Evolutionary conservation across 2,888 invertebrate species (phyloP), one percentile per base, ranked within the genome.

Genomic region (Lymantria dispar): DNA sequence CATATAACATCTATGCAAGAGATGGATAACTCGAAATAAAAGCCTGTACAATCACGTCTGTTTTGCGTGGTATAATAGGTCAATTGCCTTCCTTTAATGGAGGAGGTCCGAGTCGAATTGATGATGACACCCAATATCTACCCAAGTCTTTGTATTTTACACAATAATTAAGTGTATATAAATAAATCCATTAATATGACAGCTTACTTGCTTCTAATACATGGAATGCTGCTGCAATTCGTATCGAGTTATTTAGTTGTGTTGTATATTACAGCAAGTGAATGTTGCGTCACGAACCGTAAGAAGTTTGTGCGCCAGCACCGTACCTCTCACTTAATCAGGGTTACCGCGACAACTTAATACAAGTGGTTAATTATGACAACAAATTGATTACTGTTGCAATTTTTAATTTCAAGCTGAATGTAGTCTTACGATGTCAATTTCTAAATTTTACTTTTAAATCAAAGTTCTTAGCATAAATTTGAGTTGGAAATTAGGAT

Each of bases 241-340:
- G 57, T 61, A 70, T 67, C 74, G 63, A 72, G 76, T 74, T 72
- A 76, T 76, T 78, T 76, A 74, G 77, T 76, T 80, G 74, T 77
- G 22, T 22, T 40, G 74, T 76, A 65, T 68, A 74, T 72, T 76
- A 76, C 72, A 74, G 77, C 74, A 75, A 71, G 64, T 66, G 54
- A 49, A 48, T 57, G 74, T 86, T 85, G 80, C 84, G 78, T 83
- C 83, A 85, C 76, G 70, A 70, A 62, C 67, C 60, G 72, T 78
- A 78, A 78, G 74, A 75, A 60, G 52, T 63, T 54, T 50, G 55
- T 53, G 45, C 58, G 50, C 56, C 62, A 62, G 65, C 64, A 62
- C 68, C 65, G 68, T 68, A 72, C 83, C 85, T 81, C 82, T 83
- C 82, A 81, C 82, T 80, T 71, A 58, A 69, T 55, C 74, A 80